These are phyloP conservation scores for Lanistes nyassanus DNA, from an alignment of 1,140 invertebrate genomes.

Conservation along the genomic window DNA sequence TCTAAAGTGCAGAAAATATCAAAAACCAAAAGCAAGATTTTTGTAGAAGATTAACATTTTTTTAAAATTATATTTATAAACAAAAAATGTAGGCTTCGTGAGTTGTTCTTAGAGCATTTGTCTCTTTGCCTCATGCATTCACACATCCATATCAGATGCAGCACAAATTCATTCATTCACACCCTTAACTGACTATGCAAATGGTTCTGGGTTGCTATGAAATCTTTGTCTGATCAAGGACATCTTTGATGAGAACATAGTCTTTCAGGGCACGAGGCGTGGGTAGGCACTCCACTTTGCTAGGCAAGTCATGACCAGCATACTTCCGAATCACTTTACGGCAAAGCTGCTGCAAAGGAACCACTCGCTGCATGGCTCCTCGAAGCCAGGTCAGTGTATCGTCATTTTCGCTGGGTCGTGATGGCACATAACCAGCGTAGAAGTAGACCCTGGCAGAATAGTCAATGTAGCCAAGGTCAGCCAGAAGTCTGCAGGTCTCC, in stretches of 20 bases:
- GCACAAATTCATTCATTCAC: background rate
- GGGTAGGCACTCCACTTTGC: conserved; percentile 55
- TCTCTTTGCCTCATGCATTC: background rate
- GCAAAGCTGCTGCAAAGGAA: conserved; percentile 58
- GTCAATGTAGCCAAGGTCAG: conserved; percentile 58
- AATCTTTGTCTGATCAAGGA: conserved; percentile 42
- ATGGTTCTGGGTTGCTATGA: conserved; percentile 24
- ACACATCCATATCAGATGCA: background rate
- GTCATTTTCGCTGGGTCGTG: conserved; percentile 52
- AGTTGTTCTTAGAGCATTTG: background rate
- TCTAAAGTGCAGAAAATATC: background rate
- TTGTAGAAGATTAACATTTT: no score
- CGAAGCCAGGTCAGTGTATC: conserved; percentile 53
- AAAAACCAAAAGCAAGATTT: background rate
- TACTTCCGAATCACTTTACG: conserved; percentile 58
- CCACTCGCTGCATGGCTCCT: conserved; percentile 52
- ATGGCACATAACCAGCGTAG: conserved; percentile 54
- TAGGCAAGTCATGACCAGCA: conserved; percentile 54
- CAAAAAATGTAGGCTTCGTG: background rate
- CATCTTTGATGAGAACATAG: conserved; percentile 58
- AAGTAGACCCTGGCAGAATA: conserved; percentile 55
- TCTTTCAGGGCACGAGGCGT: conserved; percentile 61
- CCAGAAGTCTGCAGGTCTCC: conserved; percentile 60
- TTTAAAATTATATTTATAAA: background rate
- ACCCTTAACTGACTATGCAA: no score